phyloP scores from a whole-genome alignment of 2,797 vertebrate species.

The Sebastes iracundus region DNA sequence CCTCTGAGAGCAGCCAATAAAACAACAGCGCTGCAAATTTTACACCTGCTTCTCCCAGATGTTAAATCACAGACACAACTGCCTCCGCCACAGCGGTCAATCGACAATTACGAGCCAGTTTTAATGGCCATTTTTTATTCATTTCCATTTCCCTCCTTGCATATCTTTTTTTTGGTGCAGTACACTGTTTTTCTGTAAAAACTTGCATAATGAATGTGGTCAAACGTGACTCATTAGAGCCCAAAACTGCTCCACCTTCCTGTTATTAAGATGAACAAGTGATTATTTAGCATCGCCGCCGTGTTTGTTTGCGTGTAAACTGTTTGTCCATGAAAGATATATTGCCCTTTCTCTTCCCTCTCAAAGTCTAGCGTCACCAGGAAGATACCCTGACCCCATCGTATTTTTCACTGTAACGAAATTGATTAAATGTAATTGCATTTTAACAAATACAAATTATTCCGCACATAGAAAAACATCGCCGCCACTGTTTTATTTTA shows the following conservation, averaged over 20 bases:
- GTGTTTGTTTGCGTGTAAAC: conserved; percentile 15
- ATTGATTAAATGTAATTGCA: conserved; percentile 77
- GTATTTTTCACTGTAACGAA: conserved; percentile 69
- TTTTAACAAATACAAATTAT: conserved; percentile 80
- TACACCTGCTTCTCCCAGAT: neutral
- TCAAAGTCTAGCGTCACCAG: conserved; percentile 15
- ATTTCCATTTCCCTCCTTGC: neutral
- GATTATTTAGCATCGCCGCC: conserved; percentile 38
- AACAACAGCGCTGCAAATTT: neutral
- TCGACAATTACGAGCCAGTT: neutral
- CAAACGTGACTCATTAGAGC: conserved; percentile 12
- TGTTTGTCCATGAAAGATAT: conserved; percentile 25
- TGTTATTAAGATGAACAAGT: conserved; percentile 59
- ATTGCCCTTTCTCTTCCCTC: conserved; percentile 18
- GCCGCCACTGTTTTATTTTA: conserved; percentile 59
- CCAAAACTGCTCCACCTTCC: neutral
- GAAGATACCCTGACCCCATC: conserved; percentile 33
- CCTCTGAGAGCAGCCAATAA: neutral
- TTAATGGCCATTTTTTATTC: neutral
- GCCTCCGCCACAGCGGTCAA: neutral
- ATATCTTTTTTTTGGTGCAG: neutral
- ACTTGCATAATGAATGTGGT: conserved; percentile 1
- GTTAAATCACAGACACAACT: conserved; percentile 5
- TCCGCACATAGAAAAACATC: conserved; percentile 30
- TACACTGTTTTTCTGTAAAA: neutral